Base-by-base conservation (phyloP, 92 coral and sea anemone genomes). In the Epizoanthus stellaris region DNA sequence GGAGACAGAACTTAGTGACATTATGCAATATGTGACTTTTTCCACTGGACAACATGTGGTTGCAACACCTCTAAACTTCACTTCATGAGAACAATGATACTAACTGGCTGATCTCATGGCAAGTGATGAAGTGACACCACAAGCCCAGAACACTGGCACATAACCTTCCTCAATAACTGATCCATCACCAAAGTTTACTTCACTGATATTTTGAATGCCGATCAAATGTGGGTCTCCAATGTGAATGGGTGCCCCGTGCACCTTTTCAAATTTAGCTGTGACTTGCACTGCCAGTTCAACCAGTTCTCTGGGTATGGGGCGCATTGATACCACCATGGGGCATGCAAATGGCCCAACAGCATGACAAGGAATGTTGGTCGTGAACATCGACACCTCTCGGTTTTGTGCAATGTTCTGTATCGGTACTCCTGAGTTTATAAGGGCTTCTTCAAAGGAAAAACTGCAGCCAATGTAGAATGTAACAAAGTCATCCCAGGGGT, bases 241-340 rank as follows among this genome's bases (percentile, higher is more conserved):
- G 69, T 96, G 99, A 73, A 96, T 89, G 13, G 99, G 98, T 30
- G 99, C 93, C 8, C 99, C 99, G 86, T 96, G 99, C 39, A 90
- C 93, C n/a, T 90, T 89, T 38, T 95, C 95, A 25, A 84, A 95
- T 40, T 72, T 73, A 23, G 95, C 92, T 39, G 99, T 96, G 6
- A 95, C 84, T 17, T 90, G 85, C 1, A 96, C 94, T 8, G 95
- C 87, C 72, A 84, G 90, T 47, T 96, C 95, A 16, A 96, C 82
- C 25, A 83, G 84, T 10, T 88, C 82, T 75, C 23, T 82, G 57
- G 91, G 90, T 65, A 96, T 89, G 6, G 95, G 91, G 40, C 98
- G 86, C 99, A 96, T 96, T 21, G 99, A 91, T 8, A 96, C 99
- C 30, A 92, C 90, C 98, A 92, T 91, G 3, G 95, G 82, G 71